Base-by-base conservation (phyloP, 2,888 invertebrate genomes). In the Cryptosula pallasiana region DNA sequence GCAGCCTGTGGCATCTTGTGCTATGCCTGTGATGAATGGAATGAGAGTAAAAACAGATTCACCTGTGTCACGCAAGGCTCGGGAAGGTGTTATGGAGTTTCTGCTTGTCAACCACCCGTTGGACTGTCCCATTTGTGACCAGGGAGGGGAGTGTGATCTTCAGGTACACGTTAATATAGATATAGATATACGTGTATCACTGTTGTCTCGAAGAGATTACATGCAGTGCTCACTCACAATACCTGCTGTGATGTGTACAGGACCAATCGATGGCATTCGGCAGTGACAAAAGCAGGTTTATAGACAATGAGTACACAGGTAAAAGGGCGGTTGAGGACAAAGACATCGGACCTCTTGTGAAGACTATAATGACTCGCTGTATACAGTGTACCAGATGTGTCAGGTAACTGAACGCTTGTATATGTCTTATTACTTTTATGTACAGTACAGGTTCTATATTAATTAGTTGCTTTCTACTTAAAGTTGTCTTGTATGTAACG, bases 21-120 rank as follows among this genome's bases (percentile, higher is more conserved):
- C 99, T 20, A 99, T 99, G 98, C 99, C 99, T 0, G 98, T 99
- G 0, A 96, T 99, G 97, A 98, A 98, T 86, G 99, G 98, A n/a
- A 88, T 88, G 99, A 90, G 92, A 77, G 90, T 99, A 27, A 98
- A 98, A 85, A 99, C 99, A 27, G 93, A 99, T 84, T 98, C 98
- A 0, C 94, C 95, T 78, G 88, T 97, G 87, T 95, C 95, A 0
- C 89, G 89, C 75, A 90, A 91, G 83, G 91, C 91, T 29, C 86
- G 86, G 73, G 87, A 87, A 77, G 93, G 98, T 78, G 98, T 99
- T 0, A 99, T 99, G 99, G 99, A 99, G 86, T 99, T 99, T 84
- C 87, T 99, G 69, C 87, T 99, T 35, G 94, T 98, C 74, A 99
- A 99, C 83, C 99, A 99, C 86, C 99, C 99, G 0, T 86, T 99